phyloP scores from a whole-genome alignment of 2,888 invertebrate species.

The Portevinia maculata region DNA sequence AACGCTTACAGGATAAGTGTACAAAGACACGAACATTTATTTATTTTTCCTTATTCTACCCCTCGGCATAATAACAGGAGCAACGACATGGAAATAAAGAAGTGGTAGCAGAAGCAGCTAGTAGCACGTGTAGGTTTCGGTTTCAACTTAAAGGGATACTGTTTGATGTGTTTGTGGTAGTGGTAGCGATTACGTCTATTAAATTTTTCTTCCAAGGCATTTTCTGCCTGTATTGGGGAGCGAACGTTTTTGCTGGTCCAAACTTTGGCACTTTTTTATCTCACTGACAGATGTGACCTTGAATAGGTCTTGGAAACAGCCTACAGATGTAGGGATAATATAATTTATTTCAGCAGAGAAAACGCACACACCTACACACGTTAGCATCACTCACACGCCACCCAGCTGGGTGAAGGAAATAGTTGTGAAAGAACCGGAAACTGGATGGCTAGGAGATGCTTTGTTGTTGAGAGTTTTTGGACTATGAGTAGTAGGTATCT shows the following conservation, averaged over 20 bases:
- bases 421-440: constrained; percentile 30
- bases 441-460: constrained; percentile 35
- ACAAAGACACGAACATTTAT: constrained; percentile 25
- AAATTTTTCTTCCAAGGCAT: constrained; percentile 7
- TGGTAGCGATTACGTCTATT: constrained; percentile 17
- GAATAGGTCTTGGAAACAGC: constrained; percentile 68
- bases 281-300: constrained; percentile 76
- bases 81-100: constrained; percentile 31
- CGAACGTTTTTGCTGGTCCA: constrained; percentile 30
- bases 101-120: constrained; percentile 7
- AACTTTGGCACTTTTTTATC: constrained; percentile 47
- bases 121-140: constrained; percentile 51
- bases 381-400: not conserved
- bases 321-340: constrained; percentile 63
- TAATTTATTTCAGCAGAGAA: constrained; percentile 41
- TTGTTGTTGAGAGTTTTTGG: constrained; percentile 38
- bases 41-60: not conserved
- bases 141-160: constrained; percentile 12
- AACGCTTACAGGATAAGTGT: constrained; percentile 40
- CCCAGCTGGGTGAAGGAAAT: not conserved
- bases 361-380: constrained; percentile 20
- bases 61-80: constrained; percentile 20
- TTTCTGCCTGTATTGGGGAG: constrained; percentile 1
- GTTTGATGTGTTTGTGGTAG: not conserved
- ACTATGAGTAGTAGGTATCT: constrained; percentile 49